Percentiles rank a stretch among this genome's conserved stretches.
These are phyloP conservation scores for Chouioia cunea DNA, from an alignment of 2,888 invertebrate genomes.

Conservation along the genomic window DNA sequence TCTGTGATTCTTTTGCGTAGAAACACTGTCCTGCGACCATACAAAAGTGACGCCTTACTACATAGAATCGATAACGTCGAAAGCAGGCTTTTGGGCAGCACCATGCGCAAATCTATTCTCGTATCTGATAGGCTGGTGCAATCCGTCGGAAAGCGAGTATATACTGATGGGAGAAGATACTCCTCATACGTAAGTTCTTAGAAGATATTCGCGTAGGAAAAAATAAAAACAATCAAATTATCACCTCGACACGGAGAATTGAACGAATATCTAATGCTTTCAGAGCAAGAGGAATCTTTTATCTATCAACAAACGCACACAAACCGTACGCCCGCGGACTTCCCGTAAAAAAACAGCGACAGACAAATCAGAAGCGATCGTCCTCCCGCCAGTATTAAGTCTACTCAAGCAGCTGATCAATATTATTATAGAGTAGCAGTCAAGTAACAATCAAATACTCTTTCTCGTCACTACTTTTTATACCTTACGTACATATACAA, in stretches of 20 bases:
- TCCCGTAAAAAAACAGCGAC: constrained; percentile 74
- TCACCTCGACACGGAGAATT: background rate
- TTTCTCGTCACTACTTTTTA: constrained; percentile 27
- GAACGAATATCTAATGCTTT: constrained; percentile 52
- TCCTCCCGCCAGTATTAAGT: constrained; percentile 68
- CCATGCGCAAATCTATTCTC: constrained; percentile 86
- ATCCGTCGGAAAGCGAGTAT: constrained; percentile 82
- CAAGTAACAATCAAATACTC: constrained; percentile 26
- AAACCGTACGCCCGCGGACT: constrained; percentile 89
- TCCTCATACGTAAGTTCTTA: constrained; percentile 76
- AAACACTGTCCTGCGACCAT: constrained; percentile 89
- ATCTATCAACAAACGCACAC: constrained; percentile 87
- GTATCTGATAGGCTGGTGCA: constrained; percentile 88
- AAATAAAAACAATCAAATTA: constrained; percentile 11
- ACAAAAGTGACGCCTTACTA: constrained; percentile 92
- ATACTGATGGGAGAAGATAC: constrained; percentile 90
- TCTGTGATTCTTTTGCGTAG: constrained; percentile 67
- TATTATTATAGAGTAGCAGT: constrained; percentile 63
- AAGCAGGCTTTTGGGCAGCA: constrained; percentile 86
- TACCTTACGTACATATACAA: too few species aligned
- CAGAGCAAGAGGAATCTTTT: constrained; percentile 88
- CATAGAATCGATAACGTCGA: constrained; percentile 87
- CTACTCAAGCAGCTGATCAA: constrained; percentile 66
- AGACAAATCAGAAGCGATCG: constrained; percentile 67
- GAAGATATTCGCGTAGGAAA: too few species aligned